Conservation (phyloP, 1,140 invertebrate genomes). For the Drosophila novamexicana region DNA sequence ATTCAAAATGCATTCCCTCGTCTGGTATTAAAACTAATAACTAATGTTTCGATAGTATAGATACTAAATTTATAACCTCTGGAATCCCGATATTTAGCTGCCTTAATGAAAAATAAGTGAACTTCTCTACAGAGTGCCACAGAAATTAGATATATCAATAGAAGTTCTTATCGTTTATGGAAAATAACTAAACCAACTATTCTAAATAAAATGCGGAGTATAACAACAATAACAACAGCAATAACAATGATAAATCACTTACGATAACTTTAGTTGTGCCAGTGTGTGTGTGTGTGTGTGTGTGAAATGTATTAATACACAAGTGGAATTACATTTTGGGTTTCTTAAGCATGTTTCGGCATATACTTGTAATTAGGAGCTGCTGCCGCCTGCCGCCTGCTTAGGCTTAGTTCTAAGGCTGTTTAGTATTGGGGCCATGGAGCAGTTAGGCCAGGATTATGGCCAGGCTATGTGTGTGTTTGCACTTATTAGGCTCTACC, state of each 20-base stretch:
- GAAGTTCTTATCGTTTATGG: background rate
- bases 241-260: slow-evolving; percentile 69
- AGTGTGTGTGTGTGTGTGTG: slow-evolving; percentile 32
- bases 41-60: too few relatives aligned
- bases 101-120: too few relatives aligned
- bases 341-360: slow-evolving; percentile 52
- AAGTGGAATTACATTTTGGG: slow-evolving; percentile 70
- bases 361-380: slow-evolving; percentile 67
- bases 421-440: background rate
- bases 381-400: slow-evolving; percentile 9
- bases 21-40: background rate
- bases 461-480: slow-evolving; percentile 1
- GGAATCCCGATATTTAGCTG: background rate
- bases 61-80: too few relatives aligned
- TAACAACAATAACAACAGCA: slow-evolving; percentile 10
- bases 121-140: too few relatives aligned
- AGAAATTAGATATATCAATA: background rate
- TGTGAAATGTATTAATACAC: slow-evolving; percentile 61
- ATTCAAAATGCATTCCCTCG: too few relatives aligned
- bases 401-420: slow-evolving; percentile 35
- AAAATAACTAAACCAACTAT: background rate
- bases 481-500: background rate
- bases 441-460: background rate
- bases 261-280: slow-evolving; percentile 57
- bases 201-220: slow-evolving; percentile 19